Percentiles rank a stretch among this genome's conserved stretches.
These are phyloP conservation scores for Papilio elwesi DNA, from an alignment of 2,888 invertebrate genomes.

Conservation along the genomic window DNA sequence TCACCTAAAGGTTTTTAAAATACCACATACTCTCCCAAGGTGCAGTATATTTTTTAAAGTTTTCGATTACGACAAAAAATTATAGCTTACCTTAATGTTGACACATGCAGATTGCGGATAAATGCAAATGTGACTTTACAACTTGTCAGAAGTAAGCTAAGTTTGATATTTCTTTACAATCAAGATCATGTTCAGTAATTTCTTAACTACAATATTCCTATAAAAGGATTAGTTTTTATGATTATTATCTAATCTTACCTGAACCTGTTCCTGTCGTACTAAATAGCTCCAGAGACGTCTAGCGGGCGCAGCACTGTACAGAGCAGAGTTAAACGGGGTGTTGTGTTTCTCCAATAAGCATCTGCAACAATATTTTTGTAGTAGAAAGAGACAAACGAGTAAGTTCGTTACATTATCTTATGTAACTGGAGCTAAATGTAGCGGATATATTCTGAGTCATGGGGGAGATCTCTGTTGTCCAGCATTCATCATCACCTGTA, in stretches of 20 bases:
- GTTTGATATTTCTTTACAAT: no score
- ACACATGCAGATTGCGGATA: no score
- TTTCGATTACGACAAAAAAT: no score
- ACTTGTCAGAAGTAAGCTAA: no score
- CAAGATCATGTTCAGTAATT: not conserved
- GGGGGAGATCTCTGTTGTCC: not conserved
- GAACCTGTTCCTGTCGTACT: constrained; percentile 95
- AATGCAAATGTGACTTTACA: no score
- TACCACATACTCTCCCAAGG: no score
- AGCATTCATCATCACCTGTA: constrained; percentile 84
- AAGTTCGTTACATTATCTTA: no score
- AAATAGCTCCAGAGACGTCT: constrained; percentile 96
- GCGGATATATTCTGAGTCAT: not conserved
- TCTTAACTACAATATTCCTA: no score
- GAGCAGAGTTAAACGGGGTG: constrained; percentile 93
- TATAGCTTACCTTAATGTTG: no score
- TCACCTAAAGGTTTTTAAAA: no score
- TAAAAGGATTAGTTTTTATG: no score
- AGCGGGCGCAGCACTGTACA: constrained; percentile 89
- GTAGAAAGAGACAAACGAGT: not conserved
- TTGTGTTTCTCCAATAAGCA: constrained; percentile 96
- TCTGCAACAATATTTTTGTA: constrained; percentile 65
- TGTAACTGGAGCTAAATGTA: not conserved
- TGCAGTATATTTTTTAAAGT: no score
- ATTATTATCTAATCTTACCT: constrained; percentile 69